Evolutionary conservation across 2,113 vertebrate genomes (phyloP).

Genomic region (Stigmatopora nigra): DNA sequence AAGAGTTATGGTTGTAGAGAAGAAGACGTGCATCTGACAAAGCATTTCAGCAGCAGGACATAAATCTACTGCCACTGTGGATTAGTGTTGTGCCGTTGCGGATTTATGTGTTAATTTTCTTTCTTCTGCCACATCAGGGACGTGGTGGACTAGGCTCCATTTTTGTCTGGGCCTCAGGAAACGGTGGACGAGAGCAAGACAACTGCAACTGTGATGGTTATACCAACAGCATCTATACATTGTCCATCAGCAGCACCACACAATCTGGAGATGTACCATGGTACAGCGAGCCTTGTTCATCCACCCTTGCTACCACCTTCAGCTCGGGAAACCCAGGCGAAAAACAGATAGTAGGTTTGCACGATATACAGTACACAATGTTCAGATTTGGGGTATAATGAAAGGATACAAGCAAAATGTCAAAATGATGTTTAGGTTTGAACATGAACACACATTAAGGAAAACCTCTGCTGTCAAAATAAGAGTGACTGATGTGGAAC

Average conservation of each 20-base stretch:
- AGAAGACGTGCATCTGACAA: constrained; percentile 22
- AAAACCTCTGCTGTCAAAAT: constrained; percentile 27
- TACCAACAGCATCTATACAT: constrained; percentile 98
- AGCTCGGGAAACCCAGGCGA: constrained; percentile 94
- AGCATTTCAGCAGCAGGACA: constrained; percentile 23
- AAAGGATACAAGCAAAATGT: constrained; percentile 6
- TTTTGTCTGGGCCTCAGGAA: constrained; percentile 97
- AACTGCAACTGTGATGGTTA: constrained; percentile 99
- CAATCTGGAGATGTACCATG: constrained; percentile 91
- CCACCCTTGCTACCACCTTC: constrained; percentile 94
- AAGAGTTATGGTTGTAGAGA: neutral
- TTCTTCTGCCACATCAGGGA: constrained; percentile 67
- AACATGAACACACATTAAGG: constrained; percentile 5
- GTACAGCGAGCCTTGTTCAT: constrained; percentile 99
- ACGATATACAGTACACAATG: neutral
- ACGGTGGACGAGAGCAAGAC: constrained; percentile 90
- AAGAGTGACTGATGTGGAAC: constrained; percentile 32
- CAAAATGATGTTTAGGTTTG: constrained; percentile 3
- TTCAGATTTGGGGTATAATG: constrained; percentile 15
- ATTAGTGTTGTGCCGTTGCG: neutral
- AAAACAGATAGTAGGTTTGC: constrained; percentile 90
- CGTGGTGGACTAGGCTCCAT: constrained; percentile 89
- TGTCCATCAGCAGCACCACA: constrained; percentile 97
- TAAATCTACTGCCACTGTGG: neutral
- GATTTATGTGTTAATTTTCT: neutral